A percentile compares a stretch with the other conserved stretches of the same genome.
Evolutionary conservation across 2,888 invertebrate genomes (phyloP).

Genomic region (Amphipyra tragopoginis): DNA sequence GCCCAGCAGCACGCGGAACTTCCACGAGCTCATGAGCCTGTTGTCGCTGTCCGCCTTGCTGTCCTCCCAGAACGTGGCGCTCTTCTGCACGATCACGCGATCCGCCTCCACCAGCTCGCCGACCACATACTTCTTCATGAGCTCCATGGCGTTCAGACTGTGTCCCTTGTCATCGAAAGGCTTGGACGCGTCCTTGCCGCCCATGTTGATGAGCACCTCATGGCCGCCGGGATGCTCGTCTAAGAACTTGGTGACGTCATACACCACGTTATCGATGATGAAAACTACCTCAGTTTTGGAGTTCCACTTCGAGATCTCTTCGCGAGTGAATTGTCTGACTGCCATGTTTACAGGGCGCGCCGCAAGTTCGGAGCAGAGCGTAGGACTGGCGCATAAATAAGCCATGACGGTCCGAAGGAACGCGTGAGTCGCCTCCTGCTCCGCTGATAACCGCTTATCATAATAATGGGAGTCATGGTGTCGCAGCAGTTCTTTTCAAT

Average conservation of each 20-base stretch:
- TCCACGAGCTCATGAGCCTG: slow-evolving; percentile 89
- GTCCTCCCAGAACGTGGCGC: slow-evolving; percentile 65
- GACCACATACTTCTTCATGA: slow-evolving; percentile 96
- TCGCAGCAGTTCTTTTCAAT: slow-evolving; percentile 14
- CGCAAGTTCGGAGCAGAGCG: slow-evolving; percentile 15
- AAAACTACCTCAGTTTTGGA: slow-evolving; percentile 69
- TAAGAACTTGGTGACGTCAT: slow-evolving; percentile 78
- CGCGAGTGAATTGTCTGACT: slow-evolving; percentile 74
- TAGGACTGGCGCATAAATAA: slow-evolving; percentile 7
- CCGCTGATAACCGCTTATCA: slow-evolving; percentile 48
- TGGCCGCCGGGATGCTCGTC: slow-evolving; percentile 98
- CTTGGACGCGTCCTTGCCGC: slow-evolving; percentile 97
- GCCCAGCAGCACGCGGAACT: slow-evolving; percentile 91
- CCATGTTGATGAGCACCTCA: slow-evolving; percentile 96
- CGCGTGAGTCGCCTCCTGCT: slow-evolving; percentile 20
- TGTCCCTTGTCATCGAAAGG: slow-evolving; percentile 99
- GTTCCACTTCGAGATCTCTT: slow-evolving; percentile 69
- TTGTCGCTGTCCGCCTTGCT: slow-evolving; percentile 48
- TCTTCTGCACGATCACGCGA: slow-evolving; percentile 76
- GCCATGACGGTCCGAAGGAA: slow-evolving; percentile 3
- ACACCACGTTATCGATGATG: slow-evolving; percentile 82
- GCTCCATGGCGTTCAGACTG: slow-evolving; percentile 97
- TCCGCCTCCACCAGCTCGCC: slow-evolving; percentile 94
- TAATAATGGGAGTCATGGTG: slow-evolving; percentile 30
- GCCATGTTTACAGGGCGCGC: slow-evolving; percentile 66